Percentiles rank a stretch among this genome's conserved stretches.
Evolutionary conservation across 1,140 invertebrate species (phyloP).

Genomic region (Cherax destructor): DNA sequence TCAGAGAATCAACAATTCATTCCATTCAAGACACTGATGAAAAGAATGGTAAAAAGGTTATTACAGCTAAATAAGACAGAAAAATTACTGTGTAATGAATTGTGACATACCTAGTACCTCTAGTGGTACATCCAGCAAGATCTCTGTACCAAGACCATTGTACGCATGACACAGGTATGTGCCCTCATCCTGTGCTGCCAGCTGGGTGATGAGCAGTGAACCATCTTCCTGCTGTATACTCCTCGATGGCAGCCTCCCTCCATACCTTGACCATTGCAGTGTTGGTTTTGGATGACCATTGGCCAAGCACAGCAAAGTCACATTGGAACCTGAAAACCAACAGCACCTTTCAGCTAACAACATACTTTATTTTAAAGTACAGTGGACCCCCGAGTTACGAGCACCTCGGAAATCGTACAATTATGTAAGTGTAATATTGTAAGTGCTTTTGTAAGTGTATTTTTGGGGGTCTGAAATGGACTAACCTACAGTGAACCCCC

Average conservation of each 20-base stretch:
- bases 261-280: constrained; percentile 45
- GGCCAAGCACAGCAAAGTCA: constrained; percentile 37
- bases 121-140: constrained; percentile 21
- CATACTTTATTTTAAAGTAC: neutral
- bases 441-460: too few relatives aligned
- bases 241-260: constrained; percentile 28
- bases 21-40: too few relatives aligned
- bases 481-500: too few relatives aligned
- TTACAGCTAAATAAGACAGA: too few relatives aligned
- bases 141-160: constrained; percentile 33
- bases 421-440: too few relatives aligned
- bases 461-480: too few relatives aligned
- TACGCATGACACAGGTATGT: constrained; percentile 61
- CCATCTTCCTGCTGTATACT: constrained; percentile 36
- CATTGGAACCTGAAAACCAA: constrained; percentile 11
- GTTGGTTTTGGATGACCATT: constrained; percentile 46
- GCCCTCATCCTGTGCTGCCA: constrained; percentile 45
- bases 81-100: neutral
- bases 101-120: constrained; percentile 36
- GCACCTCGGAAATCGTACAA: too few relatives aligned
- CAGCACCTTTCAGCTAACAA: neutral
- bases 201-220: constrained; percentile 23
- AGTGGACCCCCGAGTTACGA: too few relatives aligned
- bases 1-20: too few relatives aligned
- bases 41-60: too few relatives aligned